Evolutionary conservation across 1,140 invertebrate species (phyloP).

Genomic region (Brachionus sp.): DNA sequence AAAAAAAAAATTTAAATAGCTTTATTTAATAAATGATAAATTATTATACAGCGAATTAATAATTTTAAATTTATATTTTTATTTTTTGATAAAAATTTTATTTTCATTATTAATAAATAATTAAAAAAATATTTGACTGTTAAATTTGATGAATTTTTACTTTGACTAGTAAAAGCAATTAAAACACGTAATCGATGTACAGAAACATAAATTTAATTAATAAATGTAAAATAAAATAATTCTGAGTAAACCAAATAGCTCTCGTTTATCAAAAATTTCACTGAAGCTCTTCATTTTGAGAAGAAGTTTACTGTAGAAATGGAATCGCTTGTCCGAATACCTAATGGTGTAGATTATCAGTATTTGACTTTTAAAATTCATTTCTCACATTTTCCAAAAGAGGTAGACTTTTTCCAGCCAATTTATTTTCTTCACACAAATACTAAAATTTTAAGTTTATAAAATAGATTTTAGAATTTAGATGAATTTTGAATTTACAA

Average conservation of each 20-base stretch:
- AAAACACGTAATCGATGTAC: not conserved
- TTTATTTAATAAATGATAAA: not conserved
- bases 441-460: not conserved
- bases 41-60: not conserved
- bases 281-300: not conserved
- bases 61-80: not conserved
- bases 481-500: not conserved
- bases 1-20: not conserved
- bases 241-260: not conserved
- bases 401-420: not conserved
- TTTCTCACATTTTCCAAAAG: not conserved
- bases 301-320: too few species aligned
- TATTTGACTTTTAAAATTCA: not conserved
- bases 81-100: not conserved
- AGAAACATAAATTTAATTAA: not conserved
- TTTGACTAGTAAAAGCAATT: not conserved
- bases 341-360: not conserved
- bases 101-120: not conserved
- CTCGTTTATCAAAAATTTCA: not conserved
- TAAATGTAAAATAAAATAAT: not conserved
- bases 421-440: not conserved
- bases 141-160: not conserved
- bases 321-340: not conserved
- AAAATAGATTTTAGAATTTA: not conserved
- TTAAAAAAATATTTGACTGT: slow-evolving; percentile 1